Base-by-base conservation (phyloP, 2,888 invertebrate genomes). In the Theretra japonica region DNA sequence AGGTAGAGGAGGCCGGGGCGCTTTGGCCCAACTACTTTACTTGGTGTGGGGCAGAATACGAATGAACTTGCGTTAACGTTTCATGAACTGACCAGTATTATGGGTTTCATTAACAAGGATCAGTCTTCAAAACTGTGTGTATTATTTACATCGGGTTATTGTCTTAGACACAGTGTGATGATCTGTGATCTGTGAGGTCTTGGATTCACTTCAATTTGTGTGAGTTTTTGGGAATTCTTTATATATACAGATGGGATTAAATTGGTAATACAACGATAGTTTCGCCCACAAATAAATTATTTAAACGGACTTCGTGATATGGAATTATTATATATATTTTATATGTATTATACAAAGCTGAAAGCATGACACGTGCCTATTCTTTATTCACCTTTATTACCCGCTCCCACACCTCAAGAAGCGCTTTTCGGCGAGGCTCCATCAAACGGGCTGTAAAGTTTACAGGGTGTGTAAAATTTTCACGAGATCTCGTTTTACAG, bases 401-500 rank as follows among this genome's bases (percentile, higher is more conserved):
- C 6, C 28, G 19, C 17, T 28, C 30, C 19, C 60, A 33, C 28
- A 3, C 53, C n/a, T 53, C 53, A n/a, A 33, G 19, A n/a, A 30
- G n/a, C 59, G 28, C 33, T 33, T 19, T 7, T 41, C 65, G 23
- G 17, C 48, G 65, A 11, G 17, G 65, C 53, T 53, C 21, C 65
- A 65, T 65, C 65, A 65, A 48, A 69, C 69, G 23, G 70, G 73
- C 72, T 73, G 74, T 78, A 80, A 80, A 80, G 59, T 78, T 79
- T 79, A 79, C 75, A 73, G 79, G 78, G 75, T 74, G 75, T 75
- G 65, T 79, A 72, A 79, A 79, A 79, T 73, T 79, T 80, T 80
- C 80, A 79, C 79, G 79, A 74, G 77, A 72, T 74, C 75, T 28
- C 68, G 53, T 72, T 8, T 65, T 65, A 70, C 74, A 75, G 59